phyloP scores from a whole-genome alignment of 2,797 vertebrate genomes.

The Sebastes miniatus region DNA sequence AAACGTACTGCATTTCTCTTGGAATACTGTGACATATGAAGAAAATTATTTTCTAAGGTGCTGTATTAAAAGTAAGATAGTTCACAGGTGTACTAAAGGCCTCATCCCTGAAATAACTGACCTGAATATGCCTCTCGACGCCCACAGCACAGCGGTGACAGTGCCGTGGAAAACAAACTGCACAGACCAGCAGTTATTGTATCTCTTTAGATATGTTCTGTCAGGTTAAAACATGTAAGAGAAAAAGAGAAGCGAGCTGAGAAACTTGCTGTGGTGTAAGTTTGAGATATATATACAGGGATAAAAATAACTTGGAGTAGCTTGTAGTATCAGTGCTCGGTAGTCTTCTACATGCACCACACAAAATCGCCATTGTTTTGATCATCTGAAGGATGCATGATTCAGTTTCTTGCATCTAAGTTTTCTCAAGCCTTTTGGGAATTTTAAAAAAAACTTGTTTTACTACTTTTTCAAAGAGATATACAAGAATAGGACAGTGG shows the following conservation, averaged over 20 bases:
- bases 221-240: conserved; percentile 39
- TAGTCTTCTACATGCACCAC: conserved; percentile 1
- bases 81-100: conserved; percentile 45
- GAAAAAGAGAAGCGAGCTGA: not conserved
- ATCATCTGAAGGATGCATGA: conserved; percentile 36
- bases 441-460: not conserved
- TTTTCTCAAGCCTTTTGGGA: conserved; percentile 23
- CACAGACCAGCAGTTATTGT: conserved; percentile 52
- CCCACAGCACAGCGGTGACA: conserved; percentile 40
- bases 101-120: conserved; percentile 56
- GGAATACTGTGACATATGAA: not conserved
- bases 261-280: conserved; percentile 36
- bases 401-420: conserved; percentile 1
- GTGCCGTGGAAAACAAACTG: conserved; percentile 47
- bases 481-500: not conserved
- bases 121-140: conserved; percentile 53
- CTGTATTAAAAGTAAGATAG: conserved; percentile 28
- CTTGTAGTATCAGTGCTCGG: conserved; percentile 22
- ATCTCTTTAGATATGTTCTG: conserved; percentile 45
- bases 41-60: not conserved
- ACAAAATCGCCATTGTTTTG: conserved; percentile 5
- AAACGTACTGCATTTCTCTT: not conserved
- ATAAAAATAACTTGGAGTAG: conserved; percentile 49
- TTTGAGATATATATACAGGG: conserved; percentile 9
- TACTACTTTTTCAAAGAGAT: conserved; percentile 18